phyloP scores from a whole-genome alignment of 2,888 invertebrate genomes.

The Oscheius myriophilus region DNA sequence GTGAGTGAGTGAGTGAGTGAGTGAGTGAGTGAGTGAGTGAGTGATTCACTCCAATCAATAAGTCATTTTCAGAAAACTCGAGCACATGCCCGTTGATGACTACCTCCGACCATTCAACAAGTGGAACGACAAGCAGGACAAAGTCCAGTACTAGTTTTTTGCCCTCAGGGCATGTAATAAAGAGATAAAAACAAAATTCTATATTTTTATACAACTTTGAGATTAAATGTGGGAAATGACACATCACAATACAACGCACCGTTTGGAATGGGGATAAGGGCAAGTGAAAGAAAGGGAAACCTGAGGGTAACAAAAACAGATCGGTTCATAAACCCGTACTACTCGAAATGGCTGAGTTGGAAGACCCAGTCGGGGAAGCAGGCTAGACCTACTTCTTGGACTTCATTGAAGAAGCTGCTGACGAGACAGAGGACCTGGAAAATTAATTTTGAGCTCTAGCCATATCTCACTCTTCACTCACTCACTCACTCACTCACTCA shows the following conservation, averaged over 20 bases:
- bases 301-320: too few species aligned
- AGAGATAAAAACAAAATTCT: too few species aligned
- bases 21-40: neutral
- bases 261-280: too few species aligned
- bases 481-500: neutral
- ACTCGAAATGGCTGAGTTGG: conserved; percentile 4
- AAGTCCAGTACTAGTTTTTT: conserved; percentile 45
- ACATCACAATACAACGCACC: too few species aligned
- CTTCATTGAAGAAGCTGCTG: conserved; percentile 20
- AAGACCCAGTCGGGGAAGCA: conserved; percentile 31
- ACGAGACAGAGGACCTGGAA: conserved; percentile 15
- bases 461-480: neutral
- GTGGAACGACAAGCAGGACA: conserved; percentile 58
- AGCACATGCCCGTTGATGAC: conserved; percentile 50
- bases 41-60: too few species aligned
- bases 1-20: neutral
- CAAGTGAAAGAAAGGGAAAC: too few species aligned
- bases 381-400: conserved; percentile 1
- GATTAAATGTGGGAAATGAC: too few species aligned
- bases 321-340: too few species aligned
- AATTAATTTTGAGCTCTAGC: neutral
- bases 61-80: conserved; percentile 37
- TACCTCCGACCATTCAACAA: conserved; percentile 56
- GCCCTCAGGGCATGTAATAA: too few species aligned
- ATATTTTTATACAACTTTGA: too few species aligned